Conservation (phyloP, 2,888 invertebrate species). For the Coelinius sp. region DNA sequence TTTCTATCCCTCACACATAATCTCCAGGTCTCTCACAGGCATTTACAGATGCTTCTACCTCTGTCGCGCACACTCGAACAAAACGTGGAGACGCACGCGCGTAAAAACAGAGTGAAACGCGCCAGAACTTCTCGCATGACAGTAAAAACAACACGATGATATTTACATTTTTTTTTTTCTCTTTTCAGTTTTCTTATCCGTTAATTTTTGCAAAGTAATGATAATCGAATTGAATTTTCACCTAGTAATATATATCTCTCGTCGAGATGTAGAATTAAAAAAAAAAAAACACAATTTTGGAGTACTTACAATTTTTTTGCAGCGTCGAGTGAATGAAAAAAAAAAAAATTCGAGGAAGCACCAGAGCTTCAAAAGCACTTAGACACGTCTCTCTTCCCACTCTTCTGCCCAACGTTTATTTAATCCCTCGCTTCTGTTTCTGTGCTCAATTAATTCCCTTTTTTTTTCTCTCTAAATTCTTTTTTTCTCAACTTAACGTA, state of each 20-base stretch:
- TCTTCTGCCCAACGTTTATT: not conserved
- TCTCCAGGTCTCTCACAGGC: not conserved
- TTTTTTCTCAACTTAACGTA: conserved; percentile 15
- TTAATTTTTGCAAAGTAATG: not conserved
- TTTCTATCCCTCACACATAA: not conserved
- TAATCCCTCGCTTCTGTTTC: not conserved
- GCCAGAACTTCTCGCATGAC: conserved; percentile 19
- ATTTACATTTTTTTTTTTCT: conserved; percentile 14
- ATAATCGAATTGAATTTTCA: not conserved
- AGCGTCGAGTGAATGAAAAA: not conserved
- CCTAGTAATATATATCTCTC: not conserved
- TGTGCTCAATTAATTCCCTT: not conserved
- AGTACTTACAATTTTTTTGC: conserved; percentile 7
- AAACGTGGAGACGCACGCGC: conserved; percentile 26
- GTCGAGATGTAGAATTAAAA: too few species aligned
- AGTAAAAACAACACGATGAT: conserved; percentile 24
- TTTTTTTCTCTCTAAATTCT: not conserved
- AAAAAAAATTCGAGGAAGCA: conserved; percentile 10
- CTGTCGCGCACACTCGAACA: conserved; percentile 11
- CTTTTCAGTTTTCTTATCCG: not conserved
- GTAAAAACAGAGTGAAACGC: conserved; percentile 17
- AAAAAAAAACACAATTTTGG: not conserved
- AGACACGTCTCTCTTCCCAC: not conserved
- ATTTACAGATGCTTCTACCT: not conserved
- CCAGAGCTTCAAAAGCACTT: not conserved